Evolutionary conservation across 2,888 invertebrate species (phyloP).

Genomic region (Sarcophaga caerulescens): DNA sequence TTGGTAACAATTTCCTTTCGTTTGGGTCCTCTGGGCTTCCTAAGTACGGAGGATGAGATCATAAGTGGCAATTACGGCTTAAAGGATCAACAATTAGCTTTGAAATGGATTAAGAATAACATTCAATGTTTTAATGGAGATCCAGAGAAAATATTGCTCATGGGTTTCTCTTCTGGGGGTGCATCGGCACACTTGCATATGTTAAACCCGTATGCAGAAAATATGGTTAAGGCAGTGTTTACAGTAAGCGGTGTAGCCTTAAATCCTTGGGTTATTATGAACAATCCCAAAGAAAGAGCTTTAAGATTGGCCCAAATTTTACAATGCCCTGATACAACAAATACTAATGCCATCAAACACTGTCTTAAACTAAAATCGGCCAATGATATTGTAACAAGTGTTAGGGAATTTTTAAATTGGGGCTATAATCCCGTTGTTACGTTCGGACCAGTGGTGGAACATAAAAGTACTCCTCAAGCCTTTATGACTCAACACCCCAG

Average conservation of each 20-base stretch:
- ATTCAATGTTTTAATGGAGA: conserved; percentile 81
- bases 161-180: conserved; percentile 82
- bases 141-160: conserved; percentile 80
- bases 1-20: conserved; percentile 82
- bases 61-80: conserved; percentile 82
- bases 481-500: conserved; percentile 81
- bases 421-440: conserved; percentile 82
- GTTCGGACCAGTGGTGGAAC: conserved; percentile 81
- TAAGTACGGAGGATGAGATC: conserved; percentile 81
- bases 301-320: conserved; percentile 80
- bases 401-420: conserved; percentile 82
- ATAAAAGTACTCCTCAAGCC: conserved; percentile 74
- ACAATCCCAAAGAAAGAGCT: conserved; percentile 76
- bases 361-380: conserved; percentile 79
- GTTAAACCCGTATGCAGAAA: conserved; percentile 80
- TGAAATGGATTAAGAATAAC: conserved; percentile 81
- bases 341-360: conserved; percentile 68
- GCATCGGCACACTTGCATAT: conserved; percentile 82
- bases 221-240: conserved; percentile 81
- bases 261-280: conserved; percentile 77
- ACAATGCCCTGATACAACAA: conserved; percentile 72
- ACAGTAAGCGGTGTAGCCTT: conserved; percentile 81
- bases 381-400: conserved; percentile 77
- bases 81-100: conserved; percentile 82
- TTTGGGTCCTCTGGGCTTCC: conserved; percentile 80